Evolutionary conservation across 2,113 vertebrate species (phyloP).

Genomic region (Heliornis fulica): DNA sequence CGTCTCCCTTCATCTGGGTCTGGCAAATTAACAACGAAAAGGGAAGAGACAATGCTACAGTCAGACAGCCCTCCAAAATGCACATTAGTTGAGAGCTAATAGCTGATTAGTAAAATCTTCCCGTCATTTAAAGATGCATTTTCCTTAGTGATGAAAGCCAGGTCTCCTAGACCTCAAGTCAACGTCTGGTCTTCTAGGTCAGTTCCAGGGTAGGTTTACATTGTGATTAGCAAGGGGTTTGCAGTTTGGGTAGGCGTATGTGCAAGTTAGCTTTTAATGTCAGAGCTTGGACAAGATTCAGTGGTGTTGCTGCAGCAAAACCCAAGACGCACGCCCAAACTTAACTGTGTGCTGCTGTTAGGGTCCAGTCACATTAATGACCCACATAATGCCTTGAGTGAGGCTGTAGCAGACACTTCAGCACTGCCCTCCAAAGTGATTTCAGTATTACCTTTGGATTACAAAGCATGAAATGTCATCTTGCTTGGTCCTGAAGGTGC

Average conservation of each 20-base stretch:
- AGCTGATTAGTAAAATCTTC: constrained; percentile 40
- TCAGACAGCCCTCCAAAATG: neutral
- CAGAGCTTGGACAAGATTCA: neutral
- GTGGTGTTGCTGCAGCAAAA: neutral
- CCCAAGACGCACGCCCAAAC: neutral
- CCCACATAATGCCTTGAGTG: neutral
- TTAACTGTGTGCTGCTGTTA: neutral
- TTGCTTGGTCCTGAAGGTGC: neutral
- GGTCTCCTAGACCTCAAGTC: neutral
- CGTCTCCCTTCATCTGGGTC: neutral
- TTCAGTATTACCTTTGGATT: neutral
- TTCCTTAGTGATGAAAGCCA: constrained; percentile 35
- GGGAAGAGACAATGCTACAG: neutral
- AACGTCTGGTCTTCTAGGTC: neutral
- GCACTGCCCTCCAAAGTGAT: neutral
- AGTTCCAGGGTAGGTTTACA: neutral
- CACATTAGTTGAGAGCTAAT: constrained; percentile 9
- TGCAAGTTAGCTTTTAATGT: neutral
- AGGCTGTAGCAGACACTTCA: neutral
- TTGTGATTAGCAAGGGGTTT: neutral
- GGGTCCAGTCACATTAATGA: neutral
- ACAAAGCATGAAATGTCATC: neutral
- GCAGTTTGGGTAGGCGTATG: neutral
- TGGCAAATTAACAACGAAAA: constrained; percentile 18
- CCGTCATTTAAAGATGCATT: constrained; percentile 29